A percentile compares a stretch with the other conserved stretches of the same genome.
These are phyloP conservation scores for Holcopasites calliopsidis DNA, from an alignment of 1,140 invertebrate species.

Conservation along the genomic window DNA sequence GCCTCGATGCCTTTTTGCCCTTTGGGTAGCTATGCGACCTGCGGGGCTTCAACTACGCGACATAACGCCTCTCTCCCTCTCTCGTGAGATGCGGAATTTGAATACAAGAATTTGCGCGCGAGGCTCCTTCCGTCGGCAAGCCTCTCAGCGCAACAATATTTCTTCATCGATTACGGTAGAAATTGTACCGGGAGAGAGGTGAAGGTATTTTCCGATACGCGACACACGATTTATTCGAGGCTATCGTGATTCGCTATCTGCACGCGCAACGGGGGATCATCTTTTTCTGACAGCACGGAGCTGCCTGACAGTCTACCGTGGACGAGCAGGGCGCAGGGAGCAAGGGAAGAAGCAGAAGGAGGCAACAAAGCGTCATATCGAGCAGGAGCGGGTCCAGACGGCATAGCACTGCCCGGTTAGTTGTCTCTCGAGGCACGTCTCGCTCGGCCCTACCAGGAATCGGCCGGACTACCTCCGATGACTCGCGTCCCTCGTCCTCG, in stretches of 20 bases:
- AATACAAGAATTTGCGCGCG: too few species aligned
- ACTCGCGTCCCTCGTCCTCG: slow-evolving; percentile 67
- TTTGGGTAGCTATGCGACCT: too few species aligned
- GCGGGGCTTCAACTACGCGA: too few species aligned
- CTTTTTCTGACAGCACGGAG: slow-evolving; percentile 54
- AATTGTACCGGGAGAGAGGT: neutral
- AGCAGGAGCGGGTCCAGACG: slow-evolving; percentile 65
- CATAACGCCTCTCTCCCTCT: too few species aligned
- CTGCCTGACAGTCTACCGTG: slow-evolving; percentile 42
- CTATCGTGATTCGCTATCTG: slow-evolving; percentile 47
- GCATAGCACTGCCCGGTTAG: slow-evolving; percentile 65
- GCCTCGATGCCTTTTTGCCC: neutral
- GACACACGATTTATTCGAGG: neutral
- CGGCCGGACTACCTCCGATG: slow-evolving; percentile 67
- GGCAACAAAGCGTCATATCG: slow-evolving; percentile 64
- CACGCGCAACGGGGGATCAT: slow-evolving; percentile 55
- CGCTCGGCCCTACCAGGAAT: slow-evolving; percentile 71
- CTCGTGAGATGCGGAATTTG: too few species aligned
- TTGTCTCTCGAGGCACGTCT: slow-evolving; percentile 77
- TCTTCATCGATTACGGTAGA: too few species aligned
- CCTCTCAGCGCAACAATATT: too few species aligned
- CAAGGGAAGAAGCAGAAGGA: slow-evolving; percentile 36
- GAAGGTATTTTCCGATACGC: slow-evolving; percentile 6
- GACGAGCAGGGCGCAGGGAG: neutral
- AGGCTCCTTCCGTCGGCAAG: too few species aligned